phyloP scores from a whole-genome alignment of 2,797 vertebrate species.

The Microctenopoma lineatum region DNA sequence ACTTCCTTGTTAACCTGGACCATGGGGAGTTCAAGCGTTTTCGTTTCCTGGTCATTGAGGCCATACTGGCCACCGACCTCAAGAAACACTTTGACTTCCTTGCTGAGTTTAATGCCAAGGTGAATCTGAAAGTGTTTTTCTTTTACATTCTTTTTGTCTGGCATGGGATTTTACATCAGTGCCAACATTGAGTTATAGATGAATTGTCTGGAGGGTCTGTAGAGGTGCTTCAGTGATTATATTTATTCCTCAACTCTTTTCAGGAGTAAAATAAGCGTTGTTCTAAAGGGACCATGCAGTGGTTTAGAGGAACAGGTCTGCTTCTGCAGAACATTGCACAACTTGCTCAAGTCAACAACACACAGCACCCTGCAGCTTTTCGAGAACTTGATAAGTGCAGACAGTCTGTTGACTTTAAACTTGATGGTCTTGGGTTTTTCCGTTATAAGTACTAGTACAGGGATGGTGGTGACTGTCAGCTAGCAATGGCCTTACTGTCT shows the following conservation, averaged over 20 bases:
- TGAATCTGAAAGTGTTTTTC: slow-evolving; percentile 57
- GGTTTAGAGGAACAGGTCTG: slow-evolving; percentile 29
- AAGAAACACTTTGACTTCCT: slow-evolving; percentile 99
- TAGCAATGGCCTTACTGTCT: slow-evolving; percentile 18
- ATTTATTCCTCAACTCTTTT: slow-evolving; percentile 16
- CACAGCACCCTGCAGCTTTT: slow-evolving; percentile 43
- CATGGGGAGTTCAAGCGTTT: slow-evolving; percentile 98
- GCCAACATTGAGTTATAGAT: neutral
- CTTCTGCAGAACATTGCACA: slow-evolving; percentile 29
- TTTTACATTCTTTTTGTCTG: neutral
- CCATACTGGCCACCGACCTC: slow-evolving; percentile 96
- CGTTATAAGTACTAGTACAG: slow-evolving; percentile 43
- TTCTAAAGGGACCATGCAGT: slow-evolving; percentile 11
- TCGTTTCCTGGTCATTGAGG: slow-evolving; percentile 98
- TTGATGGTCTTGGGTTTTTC: slow-evolving; percentile 46
- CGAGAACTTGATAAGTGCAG: slow-evolving; percentile 43
- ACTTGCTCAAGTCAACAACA: slow-evolving; percentile 41
- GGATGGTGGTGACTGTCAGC: slow-evolving; percentile 32
- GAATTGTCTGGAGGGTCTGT: neutral
- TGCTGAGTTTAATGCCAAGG: slow-evolving; percentile 97
- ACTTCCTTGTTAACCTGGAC: slow-evolving; percentile 94
- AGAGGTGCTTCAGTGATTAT: neutral
- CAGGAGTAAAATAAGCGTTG: slow-evolving; percentile 3
- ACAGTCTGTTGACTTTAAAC: slow-evolving; percentile 53
- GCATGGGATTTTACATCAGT: neutral